Evolutionary conservation across 2,797 vertebrate genomes (phyloP).

Genomic region (Malacoraja senta): DNA sequence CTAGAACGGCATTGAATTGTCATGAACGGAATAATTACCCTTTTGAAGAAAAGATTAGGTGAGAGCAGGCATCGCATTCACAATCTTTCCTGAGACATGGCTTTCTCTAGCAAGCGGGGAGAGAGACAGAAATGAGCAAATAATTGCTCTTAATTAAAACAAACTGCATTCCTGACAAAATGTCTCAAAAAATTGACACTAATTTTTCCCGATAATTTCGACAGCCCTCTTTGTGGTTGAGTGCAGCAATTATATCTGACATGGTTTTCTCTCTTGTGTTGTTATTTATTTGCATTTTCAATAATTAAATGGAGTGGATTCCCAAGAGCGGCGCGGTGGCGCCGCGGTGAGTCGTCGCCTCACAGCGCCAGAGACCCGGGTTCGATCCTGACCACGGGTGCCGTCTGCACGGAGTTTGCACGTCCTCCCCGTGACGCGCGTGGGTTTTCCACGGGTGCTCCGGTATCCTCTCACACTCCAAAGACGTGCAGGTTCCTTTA

Average conservation of each 20-base stretch:
- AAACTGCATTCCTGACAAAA: conserved; percentile 37
- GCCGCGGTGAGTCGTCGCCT: too few species aligned
- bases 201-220: conserved; percentile 34
- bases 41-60: conserved; percentile 1
- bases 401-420: too few species aligned
- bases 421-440: too few species aligned
- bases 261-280: conserved; percentile 11
- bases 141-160: conserved; percentile 37
- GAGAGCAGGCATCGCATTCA: neutral
- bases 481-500: too few species aligned
- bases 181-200: conserved; percentile 36
- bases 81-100: neutral
- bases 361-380: too few species aligned
- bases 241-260: conserved; percentile 34
- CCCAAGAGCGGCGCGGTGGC: neutral
- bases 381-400: too few species aligned
- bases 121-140: conserved; percentile 11
- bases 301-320: neutral
- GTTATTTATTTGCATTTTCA: conserved; percentile 10
- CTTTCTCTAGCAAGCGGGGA: neutral
- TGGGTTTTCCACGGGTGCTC: too few species aligned
- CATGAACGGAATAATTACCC: conserved; percentile 28
- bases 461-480: too few species aligned
- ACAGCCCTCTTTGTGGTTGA: conserved; percentile 11
- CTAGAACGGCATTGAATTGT: conserved; percentile 1